Evolutionary conservation across 2,797 vertebrate genomes (phyloP).

Genomic region (Enteromius unitaeniatus): DNA sequence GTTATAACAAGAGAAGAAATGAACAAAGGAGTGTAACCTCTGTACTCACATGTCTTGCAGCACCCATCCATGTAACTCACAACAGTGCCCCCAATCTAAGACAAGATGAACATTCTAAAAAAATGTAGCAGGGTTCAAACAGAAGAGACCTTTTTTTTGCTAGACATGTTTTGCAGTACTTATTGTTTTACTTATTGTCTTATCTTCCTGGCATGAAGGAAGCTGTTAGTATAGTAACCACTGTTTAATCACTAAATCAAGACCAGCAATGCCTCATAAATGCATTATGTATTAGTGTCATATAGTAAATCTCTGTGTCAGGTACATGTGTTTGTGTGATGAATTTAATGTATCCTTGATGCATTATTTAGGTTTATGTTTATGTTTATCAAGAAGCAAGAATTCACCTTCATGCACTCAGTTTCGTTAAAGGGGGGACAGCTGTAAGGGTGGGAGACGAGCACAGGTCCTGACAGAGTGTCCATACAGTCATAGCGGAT

Average conservation of each 20-base stretch:
- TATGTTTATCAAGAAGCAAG: neutral
- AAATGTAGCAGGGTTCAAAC: neutral
- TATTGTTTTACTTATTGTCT: neutral
- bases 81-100: constrained; percentile 89
- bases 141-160: neutral
- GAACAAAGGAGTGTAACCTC: neutral
- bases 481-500: constrained; percentile 87
- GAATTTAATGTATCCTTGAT: neutral
- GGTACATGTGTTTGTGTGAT: neutral
- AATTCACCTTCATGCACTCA: constrained; percentile 92
- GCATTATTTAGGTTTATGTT: neutral
- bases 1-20: neutral
- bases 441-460: constrained; percentile 88
- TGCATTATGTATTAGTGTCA: neutral
- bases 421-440: constrained; percentile 96
- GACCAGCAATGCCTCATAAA: neutral
- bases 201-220: too few species aligned
- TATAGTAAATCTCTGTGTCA: neutral
- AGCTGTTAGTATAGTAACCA: neutral
- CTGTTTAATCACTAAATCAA: neutral
- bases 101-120: constrained; percentile 39
- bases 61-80: constrained; percentile 95
- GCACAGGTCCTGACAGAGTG: constrained; percentile 86
- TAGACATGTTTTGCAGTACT: neutral
- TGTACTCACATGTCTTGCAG: constrained; percentile 95